phyloP scores from a whole-genome alignment of 2,888 invertebrate genomes.

The Julus scanicus region DNA sequence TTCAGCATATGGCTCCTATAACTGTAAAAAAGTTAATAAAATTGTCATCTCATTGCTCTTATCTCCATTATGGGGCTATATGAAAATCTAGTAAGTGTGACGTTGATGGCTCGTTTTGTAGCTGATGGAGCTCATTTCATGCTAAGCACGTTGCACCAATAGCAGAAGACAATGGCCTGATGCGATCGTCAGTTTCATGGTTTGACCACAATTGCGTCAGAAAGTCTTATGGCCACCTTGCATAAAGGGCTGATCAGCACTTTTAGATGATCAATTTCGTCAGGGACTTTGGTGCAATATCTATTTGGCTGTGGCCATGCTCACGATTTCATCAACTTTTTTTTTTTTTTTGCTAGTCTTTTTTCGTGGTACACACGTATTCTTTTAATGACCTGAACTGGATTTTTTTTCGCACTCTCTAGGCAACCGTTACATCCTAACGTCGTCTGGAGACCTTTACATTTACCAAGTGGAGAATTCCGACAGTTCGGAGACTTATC shows the following conservation, averaged over 20 bases:
- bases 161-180: slow-evolving; percentile 24
- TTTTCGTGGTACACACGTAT: background rate
- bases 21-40: slow-evolving; percentile 48
- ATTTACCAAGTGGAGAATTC: slow-evolving; percentile 57
- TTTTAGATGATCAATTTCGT: slow-evolving; percentile 46
- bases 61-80: slow-evolving; percentile 49
- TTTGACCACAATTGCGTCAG: slow-evolving; percentile 31
- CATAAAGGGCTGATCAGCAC: slow-evolving; percentile 9
- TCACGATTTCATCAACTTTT: slow-evolving; percentile 23
- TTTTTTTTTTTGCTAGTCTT: background rate
- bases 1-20: background rate
- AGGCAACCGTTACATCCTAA: slow-evolving; percentile 58
- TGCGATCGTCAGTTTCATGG: slow-evolving; percentile 12
- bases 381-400: slow-evolving; percentile 11
- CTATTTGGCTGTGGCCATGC: background rate
- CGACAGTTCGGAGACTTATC: slow-evolving; percentile 57
- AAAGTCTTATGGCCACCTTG: background rate
- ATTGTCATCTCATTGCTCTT: slow-evolving; percentile 49
- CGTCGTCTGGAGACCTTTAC: slow-evolving; percentile 58
- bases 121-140: slow-evolving; percentile 40
- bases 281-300: background rate
- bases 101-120: slow-evolving; percentile 48
- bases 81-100: slow-evolving; percentile 49
- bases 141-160: slow-evolving; percentile 50
- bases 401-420: slow-evolving; percentile 48